Percentiles rank a stretch among this genome's conserved stretches.
phyloP scores from a whole-genome alignment of 2,797 vertebrate genomes.

The Arctocebus calabarensis region DNA sequence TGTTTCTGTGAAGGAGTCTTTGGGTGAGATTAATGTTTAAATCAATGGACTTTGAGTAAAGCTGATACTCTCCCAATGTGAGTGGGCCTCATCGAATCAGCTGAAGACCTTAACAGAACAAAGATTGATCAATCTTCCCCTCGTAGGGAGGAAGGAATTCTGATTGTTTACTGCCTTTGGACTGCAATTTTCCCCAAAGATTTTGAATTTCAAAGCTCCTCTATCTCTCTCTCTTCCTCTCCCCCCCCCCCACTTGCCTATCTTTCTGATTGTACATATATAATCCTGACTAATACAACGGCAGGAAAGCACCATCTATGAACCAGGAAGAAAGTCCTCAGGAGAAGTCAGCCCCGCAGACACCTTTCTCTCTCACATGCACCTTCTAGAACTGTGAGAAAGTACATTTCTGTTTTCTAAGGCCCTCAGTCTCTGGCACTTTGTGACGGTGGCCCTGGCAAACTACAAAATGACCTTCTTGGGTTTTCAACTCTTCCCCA shows the following conservation, averaged over 20 bases:
- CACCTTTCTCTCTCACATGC: neutral
- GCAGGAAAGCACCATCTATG: neutral
- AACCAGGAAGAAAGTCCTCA: neutral
- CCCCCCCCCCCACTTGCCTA: no score
- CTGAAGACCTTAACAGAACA: neutral
- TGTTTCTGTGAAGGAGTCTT: neutral
- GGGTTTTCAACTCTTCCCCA: neutral
- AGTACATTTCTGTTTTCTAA: neutral
- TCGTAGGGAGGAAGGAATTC: neutral
- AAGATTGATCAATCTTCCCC: neutral
- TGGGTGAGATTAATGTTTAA: neutral
- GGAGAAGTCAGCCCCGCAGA: neutral
- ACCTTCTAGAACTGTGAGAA: neutral
- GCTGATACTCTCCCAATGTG: neutral
- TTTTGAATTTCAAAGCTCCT: constrained; percentile 1
- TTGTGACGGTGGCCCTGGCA: neutral
- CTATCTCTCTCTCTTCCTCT: neutral
- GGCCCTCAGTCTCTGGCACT: neutral
- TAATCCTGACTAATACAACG: neutral
- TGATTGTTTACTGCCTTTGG: neutral
- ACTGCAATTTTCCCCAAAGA: neutral
- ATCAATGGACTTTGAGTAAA: neutral
- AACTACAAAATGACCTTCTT: neutral
- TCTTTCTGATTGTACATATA: no score
- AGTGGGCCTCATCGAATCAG: neutral